Base-by-base conservation (phyloP, 2,888 invertebrate genomes). In the Drosophila maculinotata region DNA sequence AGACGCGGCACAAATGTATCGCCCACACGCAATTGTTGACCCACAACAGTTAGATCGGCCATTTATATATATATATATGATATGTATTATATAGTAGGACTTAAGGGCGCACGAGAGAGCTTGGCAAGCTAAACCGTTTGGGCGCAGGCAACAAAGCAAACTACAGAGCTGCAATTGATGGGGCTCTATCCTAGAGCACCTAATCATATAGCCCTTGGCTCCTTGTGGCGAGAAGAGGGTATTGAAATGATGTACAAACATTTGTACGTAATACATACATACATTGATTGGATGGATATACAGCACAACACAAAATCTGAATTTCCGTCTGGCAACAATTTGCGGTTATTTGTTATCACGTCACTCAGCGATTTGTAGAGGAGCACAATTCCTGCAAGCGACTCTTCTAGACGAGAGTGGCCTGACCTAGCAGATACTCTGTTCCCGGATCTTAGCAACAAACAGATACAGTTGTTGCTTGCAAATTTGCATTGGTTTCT, bases 271-370 rank as follows among this genome's bases (percentile, higher is more conserved):
- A 3, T 74, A 53, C 33, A 44, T 74, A 53, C 33, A 44, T 76
- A 64, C 75, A 77, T 81, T 81, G 79, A 87, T 84, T 79, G 74
- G 54, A 36, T 69, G 4, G 2, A 20, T 4, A 20, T 4, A 73
- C 62, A 67, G 51, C 36, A 79, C 53, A 63, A 48, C 15, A 17
- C 25, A 56, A 72, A 77, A 70, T 72, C 58, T 39, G 54, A 70
- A 76, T 59, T 59, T 38, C 23, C 30, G 59, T 59, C 60, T 59
- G 60, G 59, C 68, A 76, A 63, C 62, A 81, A 67, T 63, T 83
- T 83, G 84, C 72, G 82, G 87, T 83, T 83, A 79, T 88, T 88
- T 81, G 79, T 79, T 88, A 89, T 87, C 89, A 90, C 90, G 89
- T 81, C 88, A 90, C 87, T 78, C 70, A 76, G 79, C 81, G 87